Conservation (phyloP, 1,140 invertebrate species). For the Drosophila mojavensis region DNA sequence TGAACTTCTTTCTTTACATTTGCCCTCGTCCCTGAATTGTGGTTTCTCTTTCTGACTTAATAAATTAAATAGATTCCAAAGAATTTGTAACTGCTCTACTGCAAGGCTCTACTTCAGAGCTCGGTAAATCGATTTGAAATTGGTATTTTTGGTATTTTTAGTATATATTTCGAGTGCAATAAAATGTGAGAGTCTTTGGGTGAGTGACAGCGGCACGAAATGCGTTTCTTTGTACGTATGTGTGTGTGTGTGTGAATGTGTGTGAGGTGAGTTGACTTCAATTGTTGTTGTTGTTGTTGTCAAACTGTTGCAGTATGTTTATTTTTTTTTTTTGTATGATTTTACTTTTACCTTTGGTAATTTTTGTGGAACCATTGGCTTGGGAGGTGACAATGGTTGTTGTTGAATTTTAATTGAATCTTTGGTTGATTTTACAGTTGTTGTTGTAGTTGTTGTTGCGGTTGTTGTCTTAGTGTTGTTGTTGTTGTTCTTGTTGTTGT, state of each 20-base stretch:
- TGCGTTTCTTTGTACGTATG: constrained; percentile 30
- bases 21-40: too few relatives aligned
- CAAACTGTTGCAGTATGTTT: constrained; percentile 26
- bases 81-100: too few relatives aligned
- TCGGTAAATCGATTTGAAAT: too few relatives aligned
- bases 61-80: too few relatives aligned
- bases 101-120: background rate
- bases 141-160: background rate
- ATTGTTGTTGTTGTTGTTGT: constrained; percentile 30
- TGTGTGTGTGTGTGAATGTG: constrained; percentile 17
- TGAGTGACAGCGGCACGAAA: constrained; percentile 45
- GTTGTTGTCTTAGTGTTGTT: constrained; percentile 44
- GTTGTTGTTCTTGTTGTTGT: constrained; percentile 63
- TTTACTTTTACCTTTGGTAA: constrained; percentile 80
- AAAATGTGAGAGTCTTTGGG: background rate
- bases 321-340: constrained; percentile 20
- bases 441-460: constrained; percentile 27
- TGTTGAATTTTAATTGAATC: constrained; percentile 79
- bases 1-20: too few relatives aligned
- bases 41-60: too few relatives aligned
- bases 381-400: constrained; percentile 84
- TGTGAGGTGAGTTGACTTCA: constrained; percentile 29
- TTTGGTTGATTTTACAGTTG: constrained; percentile 56
- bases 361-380: constrained; percentile 81
- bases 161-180: constrained; percentile 8